Base-by-base conservation (phyloP, 2,797 vertebrate species). In the Phyllotis vaccarum region DNA sequence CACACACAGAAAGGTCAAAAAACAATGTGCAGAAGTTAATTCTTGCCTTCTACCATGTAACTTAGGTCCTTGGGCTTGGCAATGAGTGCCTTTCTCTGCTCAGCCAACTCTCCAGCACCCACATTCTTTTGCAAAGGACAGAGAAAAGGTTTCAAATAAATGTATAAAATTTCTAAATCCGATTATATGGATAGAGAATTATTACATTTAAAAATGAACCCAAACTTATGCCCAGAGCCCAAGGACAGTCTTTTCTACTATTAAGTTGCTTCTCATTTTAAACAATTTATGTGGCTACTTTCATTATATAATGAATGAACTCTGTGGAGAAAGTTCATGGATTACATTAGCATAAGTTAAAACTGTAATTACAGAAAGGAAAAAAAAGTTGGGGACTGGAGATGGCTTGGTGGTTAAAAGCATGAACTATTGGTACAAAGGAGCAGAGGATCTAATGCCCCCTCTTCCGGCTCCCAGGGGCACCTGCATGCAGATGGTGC, bases 101-200 rank as follows among this genome's bases (percentile, higher is more conserved):
- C 17, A 64, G 60, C 40, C 40, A 83, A 17, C 81, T 83, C 58
- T 82, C 29, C 64, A 58, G 58, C 6, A 94, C 4, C 24, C 76
- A 52, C 22, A 75, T 86, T 76, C 70, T 74, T 88, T 87, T 56
- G 93, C 22, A 85, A 96, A 82, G 16, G 56, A 93, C n/a, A 27
- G 94, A 90, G 52, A 8, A 24, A 95, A 43, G 11, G 27, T 90
- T 80, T 49, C 56, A 49, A 58, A 58, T 43, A 52, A 78, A 58
- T 49, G 21, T 3, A 37, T 27, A 66, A 58, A 24, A 37, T 76
- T 86, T 58, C 60, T 49, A 70, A 94, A 82, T 80, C 37, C 83
- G 31, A 52, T 31, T 52, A 74, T 22, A 91, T 8, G 21, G 46
- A 68, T n/a, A 62, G 5, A n/a, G 19, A 74, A 70, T 21, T 46